phyloP scores from a whole-genome alignment of 2,113 vertebrate species.

The Lepidothrix coronata region DNA sequence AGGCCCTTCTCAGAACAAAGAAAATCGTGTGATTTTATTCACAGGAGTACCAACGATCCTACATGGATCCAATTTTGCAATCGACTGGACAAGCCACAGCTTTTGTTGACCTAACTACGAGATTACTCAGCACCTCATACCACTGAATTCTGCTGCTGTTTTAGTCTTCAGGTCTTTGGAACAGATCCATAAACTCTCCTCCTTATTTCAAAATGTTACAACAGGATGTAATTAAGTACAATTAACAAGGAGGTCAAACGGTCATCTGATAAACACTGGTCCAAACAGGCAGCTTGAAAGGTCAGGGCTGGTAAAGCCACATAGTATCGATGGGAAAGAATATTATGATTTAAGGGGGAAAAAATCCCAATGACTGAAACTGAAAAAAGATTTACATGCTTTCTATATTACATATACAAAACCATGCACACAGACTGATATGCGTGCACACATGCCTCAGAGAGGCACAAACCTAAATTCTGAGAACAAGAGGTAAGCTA shows the following conservation, averaged over 20 bases:
- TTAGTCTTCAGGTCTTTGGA: conserved; percentile 23
- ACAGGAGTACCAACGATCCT: neutral
- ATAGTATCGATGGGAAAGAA: conserved; percentile 50
- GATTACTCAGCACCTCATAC: neutral
- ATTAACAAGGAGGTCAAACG: conserved; percentile 86
- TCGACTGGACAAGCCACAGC: neutral
- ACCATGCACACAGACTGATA: neutral
- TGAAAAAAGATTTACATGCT: conserved; percentile 21
- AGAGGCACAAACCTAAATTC: neutral
- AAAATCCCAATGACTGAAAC: conserved; percentile 39
- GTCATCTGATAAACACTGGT: conserved; percentile 82
- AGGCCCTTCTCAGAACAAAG: neutral
- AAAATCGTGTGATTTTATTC: neutral
- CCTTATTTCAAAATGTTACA: conserved; percentile 78
- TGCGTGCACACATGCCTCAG: neutral
- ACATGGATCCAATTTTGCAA: neutral
- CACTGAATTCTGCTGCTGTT: neutral
- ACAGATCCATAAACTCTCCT: conserved; percentile 53
- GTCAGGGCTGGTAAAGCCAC: conserved; percentile 76
- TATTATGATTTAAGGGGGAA: conserved; percentile 44
- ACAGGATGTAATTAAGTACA: conserved; percentile 87
- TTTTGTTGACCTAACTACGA: neutral
- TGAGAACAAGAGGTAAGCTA: neutral
- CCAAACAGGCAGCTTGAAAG: conserved; percentile 65
- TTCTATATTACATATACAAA: conserved; percentile 12